A percentile compares a stretch with the other conserved stretches of the same genome.
Evolutionary conservation across 2,888 invertebrate genomes (phyloP).

Genomic region (Cataglyphis cursor): DNA sequence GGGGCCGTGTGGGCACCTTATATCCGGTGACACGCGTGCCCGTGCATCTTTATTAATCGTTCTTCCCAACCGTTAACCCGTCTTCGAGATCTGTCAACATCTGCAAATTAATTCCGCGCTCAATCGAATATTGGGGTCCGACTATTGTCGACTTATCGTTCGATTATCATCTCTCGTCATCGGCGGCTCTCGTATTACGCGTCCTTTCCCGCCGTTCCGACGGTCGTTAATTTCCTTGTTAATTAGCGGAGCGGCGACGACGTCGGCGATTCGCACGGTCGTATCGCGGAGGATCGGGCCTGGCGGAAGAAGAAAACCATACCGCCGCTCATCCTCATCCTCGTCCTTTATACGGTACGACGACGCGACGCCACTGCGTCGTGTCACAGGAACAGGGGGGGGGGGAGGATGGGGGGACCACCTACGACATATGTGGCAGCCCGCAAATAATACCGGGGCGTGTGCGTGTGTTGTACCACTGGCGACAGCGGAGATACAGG

Average conservation of each 20-base stretch:
- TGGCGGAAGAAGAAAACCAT: conserved; percentile 61
- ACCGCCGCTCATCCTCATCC: conserved; percentile 43
- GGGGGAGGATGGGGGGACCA: conserved; percentile 74
- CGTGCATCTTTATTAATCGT: conserved; percentile 86
- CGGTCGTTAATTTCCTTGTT: conserved; percentile 14
- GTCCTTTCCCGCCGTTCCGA: neutral
- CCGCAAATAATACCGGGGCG: conserved; percentile 81
- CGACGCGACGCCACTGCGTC: conserved; percentile 74
- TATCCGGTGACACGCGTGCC: conserved; percentile 86
- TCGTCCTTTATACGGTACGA: conserved; percentile 66
- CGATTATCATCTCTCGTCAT: neutral
- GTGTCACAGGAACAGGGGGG: conserved; percentile 54
- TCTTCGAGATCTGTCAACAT: conserved; percentile 69
- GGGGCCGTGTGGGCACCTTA: conserved; percentile 80
- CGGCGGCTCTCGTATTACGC: neutral
- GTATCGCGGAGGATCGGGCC: conserved; percentile 5
- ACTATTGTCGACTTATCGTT: neutral
- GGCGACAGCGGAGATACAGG: conserved; percentile 82
- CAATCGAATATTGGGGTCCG: neutral
- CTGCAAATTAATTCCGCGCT: conserved; percentile 59
- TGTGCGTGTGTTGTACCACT: conserved; percentile 76
- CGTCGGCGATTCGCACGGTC: neutral
- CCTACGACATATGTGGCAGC: conserved; percentile 85
- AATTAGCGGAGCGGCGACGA: conserved; percentile 25
- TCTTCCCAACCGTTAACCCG: conserved; percentile 81